Percentiles rank a stretch among this genome's conserved stretches.
Evolutionary conservation across 2,888 invertebrate genomes (phyloP).

Genomic region (Asteroscopus sphinx): DNA sequence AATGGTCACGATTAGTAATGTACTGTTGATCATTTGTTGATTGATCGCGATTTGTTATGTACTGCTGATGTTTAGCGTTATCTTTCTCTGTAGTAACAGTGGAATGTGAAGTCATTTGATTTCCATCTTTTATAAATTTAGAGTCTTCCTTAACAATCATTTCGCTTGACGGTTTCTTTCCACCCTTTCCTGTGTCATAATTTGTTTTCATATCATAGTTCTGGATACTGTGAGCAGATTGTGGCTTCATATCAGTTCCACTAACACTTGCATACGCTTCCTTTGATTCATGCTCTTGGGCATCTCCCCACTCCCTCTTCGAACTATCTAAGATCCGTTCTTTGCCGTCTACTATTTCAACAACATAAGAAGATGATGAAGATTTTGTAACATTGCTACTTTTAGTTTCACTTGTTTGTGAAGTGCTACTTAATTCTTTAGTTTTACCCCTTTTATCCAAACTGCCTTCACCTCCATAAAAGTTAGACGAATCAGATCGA

Average conservation of each 20-base stretch:
- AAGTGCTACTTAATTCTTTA: conserved; percentile 80
- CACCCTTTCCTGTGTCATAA: conserved; percentile 89
- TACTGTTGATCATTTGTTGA: conserved; percentile 59
- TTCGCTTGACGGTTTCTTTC: conserved; percentile 81
- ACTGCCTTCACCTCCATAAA: conserved; percentile 80
- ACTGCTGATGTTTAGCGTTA: conserved; percentile 77
- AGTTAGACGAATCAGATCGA: conserved; percentile 77
- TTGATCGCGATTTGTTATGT: conserved; percentile 73
- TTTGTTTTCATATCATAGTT: conserved; percentile 88
- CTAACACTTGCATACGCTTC: conserved; percentile 88
- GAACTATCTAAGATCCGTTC: conserved; percentile 90
- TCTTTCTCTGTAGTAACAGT: conserved; percentile 82
- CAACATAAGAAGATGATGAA: conserved; percentile 91
- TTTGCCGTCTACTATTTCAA: conserved; percentile 92
- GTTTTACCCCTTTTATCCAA: conserved; percentile 76
- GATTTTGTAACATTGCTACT: conserved; percentile 90
- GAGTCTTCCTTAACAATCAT: conserved; percentile 80
- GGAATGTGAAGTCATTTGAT: conserved; percentile 77
- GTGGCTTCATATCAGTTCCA: conserved; percentile 90
- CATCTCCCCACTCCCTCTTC: conserved; percentile 90
- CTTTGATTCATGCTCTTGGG: conserved; percentile 81
- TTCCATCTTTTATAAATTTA: conserved; percentile 81
- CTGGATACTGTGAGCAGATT: conserved; percentile 87
- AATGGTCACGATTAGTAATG: conserved; percentile 31
- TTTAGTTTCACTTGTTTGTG: conserved; percentile 86